Evolutionary conservation across 2,888 invertebrate species (phyloP), one percentile per base, ranked within the genome.

Genomic region (Cosmopolites sordidus): DNA sequence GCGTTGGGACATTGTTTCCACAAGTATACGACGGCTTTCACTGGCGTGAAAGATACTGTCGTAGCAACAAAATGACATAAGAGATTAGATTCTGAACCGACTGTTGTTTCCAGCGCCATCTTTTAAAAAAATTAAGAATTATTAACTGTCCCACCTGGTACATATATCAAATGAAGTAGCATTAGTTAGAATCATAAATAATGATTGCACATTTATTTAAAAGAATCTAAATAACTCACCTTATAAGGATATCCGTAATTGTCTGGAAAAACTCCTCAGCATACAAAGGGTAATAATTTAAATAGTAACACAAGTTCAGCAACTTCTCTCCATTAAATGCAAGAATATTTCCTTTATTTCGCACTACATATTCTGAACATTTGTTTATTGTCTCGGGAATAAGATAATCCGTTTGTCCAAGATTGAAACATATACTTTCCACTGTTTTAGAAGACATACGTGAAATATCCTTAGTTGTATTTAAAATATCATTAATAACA

Each of bases 281-380:
- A 6, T 74, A 69, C 42, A 72, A 62, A 0, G 81, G 79, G 12
- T 69, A 66, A 63, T 79, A 79, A 18, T 79, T 79, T 9, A 80
- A 65, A 61, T 71, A 69, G 61, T 77, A 81, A 53, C 76, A 75
- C 51, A 78, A 72, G 43, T 69, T 74, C 11, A 80, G 62, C 1
- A 79, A 62, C 61, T 77, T 78, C 60, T 77, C 78, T 1, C 75
- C 74, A 38, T 78, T 79, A 56, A 79, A 78, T 2, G 78, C 80
- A 1, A 76, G 66, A 1, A 81, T 57, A 60, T 73, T 68, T 1
- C 73, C 64, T 43, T 71, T 69, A 56, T 77, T 69, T 9, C 72
- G 60, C 1, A 74, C 60, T 8, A 79, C 64, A 63, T 80, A 81
- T 11, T 72, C 66, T 1, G 74, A 70, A 64, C 78, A 72, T 17